Evolutionary conservation across 35 echinoderm and acorn worm species (phyloP).

Genomic region (Apostichopus parvimensis): DNA sequence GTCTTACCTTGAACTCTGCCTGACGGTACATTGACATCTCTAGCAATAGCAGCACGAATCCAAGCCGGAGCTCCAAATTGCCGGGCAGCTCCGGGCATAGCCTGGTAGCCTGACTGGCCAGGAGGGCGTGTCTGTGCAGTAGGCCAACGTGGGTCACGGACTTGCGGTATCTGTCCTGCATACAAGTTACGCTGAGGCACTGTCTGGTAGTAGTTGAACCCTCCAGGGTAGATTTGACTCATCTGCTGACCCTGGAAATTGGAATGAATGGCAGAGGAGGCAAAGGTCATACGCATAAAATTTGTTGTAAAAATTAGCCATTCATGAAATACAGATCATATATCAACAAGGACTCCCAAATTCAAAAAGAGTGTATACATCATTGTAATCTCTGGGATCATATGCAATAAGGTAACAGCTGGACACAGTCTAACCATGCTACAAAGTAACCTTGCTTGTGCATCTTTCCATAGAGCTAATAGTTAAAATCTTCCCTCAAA

Average conservation of each 20-base stretch:
- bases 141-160: conserved; percentile 79
- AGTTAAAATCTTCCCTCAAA: too few relatives aligned
- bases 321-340: too few relatives aligned
- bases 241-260: conserved; percentile 69
- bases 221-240: conserved; percentile 77
- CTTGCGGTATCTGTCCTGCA: conserved; percentile 78
- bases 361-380: too few relatives aligned
- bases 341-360: too few relatives aligned
- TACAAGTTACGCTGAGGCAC: conserved; percentile 78
- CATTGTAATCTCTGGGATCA: too few relatives aligned
- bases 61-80: conserved; percentile 1
- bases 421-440: too few relatives aligned
- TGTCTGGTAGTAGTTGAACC: conserved; percentile 55
- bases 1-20: background rate
- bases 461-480: too few relatives aligned
- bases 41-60: background rate
- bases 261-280: too few relatives aligned
- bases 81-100: background rate
- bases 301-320: too few relatives aligned
- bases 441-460: too few relatives aligned
- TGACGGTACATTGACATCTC: background rate
- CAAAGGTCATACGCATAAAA: too few relatives aligned
- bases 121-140: conserved; percentile 8
- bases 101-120: conserved; percentile 23
- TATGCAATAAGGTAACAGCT: too few relatives aligned